Conservation (phyloP, 1,140 invertebrate species). For the Drosophila prosaltans region DNA sequence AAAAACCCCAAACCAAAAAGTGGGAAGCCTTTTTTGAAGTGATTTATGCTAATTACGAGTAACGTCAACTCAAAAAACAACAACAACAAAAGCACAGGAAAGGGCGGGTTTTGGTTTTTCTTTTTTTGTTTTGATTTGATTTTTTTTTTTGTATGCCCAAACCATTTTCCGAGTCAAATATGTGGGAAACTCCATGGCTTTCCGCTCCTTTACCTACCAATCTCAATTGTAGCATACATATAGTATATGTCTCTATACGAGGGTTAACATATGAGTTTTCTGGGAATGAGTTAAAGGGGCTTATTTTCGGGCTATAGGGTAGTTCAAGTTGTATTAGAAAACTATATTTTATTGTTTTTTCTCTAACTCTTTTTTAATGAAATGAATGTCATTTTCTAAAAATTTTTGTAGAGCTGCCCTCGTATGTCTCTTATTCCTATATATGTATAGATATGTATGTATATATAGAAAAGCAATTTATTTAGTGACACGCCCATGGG, state of each 20-base stretch:
- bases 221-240: conserved; percentile 14
- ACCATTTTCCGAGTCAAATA: conserved; percentile 68
- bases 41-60: conserved; percentile 81
- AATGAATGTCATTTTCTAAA: not conserved
- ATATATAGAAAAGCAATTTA: conserved; percentile 81
- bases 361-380: too few species aligned
- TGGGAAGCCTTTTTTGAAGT: conserved; percentile 79
- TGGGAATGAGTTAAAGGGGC: too few species aligned
- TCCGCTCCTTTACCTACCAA: conserved; percentile 24
- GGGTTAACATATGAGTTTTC: not conserved
- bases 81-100: conserved; percentile 62
- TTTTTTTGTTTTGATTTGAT: not conserved
- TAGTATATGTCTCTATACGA: not conserved
- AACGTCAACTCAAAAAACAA: conserved; percentile 44
- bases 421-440: conserved; percentile 4
- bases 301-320: too few species aligned
- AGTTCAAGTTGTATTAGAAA: too few species aligned
- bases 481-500: conserved; percentile 74
- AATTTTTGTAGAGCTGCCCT: conserved; percentile 5
- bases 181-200: conserved; percentile 47
- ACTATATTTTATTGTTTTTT: too few species aligned
- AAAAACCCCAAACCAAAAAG: conserved; percentile 9
- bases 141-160: conserved; percentile 27
- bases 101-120: conserved; percentile 62
- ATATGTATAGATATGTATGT: conserved; percentile 26